Evolutionary conservation across 1,140 invertebrate species (phyloP).

Genomic region (Orius insidiosus): DNA sequence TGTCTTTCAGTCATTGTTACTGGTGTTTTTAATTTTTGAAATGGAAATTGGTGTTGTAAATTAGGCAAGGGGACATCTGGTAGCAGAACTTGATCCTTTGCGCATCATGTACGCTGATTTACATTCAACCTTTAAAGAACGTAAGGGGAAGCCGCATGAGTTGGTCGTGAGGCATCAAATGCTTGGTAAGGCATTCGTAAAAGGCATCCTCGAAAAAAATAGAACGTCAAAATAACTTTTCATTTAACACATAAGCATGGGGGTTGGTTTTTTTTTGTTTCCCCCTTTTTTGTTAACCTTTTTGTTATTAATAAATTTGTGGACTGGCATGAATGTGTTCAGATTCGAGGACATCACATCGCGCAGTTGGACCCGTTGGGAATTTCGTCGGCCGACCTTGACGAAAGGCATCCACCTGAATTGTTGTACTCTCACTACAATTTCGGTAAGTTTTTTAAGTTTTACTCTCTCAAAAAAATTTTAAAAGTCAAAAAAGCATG

Average conservation of each 20-base stretch:
- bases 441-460: conserved; percentile 68
- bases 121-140: conserved; percentile 36
- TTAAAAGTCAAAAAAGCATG: neutral
- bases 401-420: conserved; percentile 72
- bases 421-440: conserved; percentile 81
- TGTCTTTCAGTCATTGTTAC: too few relatives aligned
- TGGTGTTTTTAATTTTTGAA: too few relatives aligned
- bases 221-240: too few relatives aligned
- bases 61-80: conserved; percentile 88
- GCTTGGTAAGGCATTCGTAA: conserved; percentile 34
- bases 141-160: conserved; percentile 38
- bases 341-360: conserved; percentile 98
- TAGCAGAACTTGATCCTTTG: conserved; percentile 86
- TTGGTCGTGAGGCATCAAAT: conserved; percentile 46
- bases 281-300: too few relatives aligned
- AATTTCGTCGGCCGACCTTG: conserved; percentile 76
- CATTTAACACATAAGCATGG: too few relatives aligned
- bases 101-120: conserved; percentile 46
- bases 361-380: conserved; percentile 93
- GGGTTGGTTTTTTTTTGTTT: too few relatives aligned
- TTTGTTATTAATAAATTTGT: too few relatives aligned
- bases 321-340: conserved; percentile 24
- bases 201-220: neutral
- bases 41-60: conserved; percentile 12
- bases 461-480: too few relatives aligned